These are phyloP conservation scores for Enteromius radiatus DNA, from an alignment of 2,797 vertebrate species.

Conservation along the genomic window DNA sequence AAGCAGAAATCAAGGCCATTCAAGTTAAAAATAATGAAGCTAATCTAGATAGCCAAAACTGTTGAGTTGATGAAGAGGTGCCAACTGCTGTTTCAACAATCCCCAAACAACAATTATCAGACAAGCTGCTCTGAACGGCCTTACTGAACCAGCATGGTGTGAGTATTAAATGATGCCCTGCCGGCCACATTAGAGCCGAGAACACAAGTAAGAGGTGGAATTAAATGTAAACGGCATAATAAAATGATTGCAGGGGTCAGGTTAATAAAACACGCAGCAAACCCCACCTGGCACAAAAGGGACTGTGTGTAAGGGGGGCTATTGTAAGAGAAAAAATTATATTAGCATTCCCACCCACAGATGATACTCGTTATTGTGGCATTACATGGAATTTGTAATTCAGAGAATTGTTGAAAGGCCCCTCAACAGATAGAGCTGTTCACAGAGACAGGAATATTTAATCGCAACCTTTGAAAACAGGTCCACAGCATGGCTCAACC, in stretches of 20 bases:
- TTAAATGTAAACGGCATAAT: constrained; percentile 61
- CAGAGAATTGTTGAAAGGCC: constrained; percentile 28
- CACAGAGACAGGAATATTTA: constrained; percentile 1
- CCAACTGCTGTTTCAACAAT: constrained; percentile 47
- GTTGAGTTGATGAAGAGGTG: constrained; percentile 46
- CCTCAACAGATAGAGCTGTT: neutral
- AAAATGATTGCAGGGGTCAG: constrained; percentile 58
- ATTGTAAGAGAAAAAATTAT: constrained; percentile 12
- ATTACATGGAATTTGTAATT: constrained; percentile 49
- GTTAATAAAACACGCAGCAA: constrained; percentile 54
- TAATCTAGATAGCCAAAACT: constrained; percentile 31
- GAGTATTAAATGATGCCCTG: constrained; percentile 56
- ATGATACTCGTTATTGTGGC: constrained; percentile 55
- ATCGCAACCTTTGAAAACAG: neutral
- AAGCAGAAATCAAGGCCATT: constrained; percentile 46
- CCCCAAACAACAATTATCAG: constrained; percentile 55
- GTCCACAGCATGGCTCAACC: neutral
- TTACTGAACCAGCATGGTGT: constrained; percentile 48
- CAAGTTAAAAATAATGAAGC: constrained; percentile 50
- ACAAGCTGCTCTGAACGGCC: constrained; percentile 44
- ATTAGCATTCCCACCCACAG: constrained; percentile 50
- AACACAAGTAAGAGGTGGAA: constrained; percentile 55
- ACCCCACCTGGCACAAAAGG: constrained; percentile 42
- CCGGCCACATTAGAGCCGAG: constrained; percentile 44
- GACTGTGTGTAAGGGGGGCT: no score